These are phyloP conservation scores for Ciconia boyciana DNA, from an alignment of 2,113 vertebrate genomes.

Conservation along the genomic window DNA sequence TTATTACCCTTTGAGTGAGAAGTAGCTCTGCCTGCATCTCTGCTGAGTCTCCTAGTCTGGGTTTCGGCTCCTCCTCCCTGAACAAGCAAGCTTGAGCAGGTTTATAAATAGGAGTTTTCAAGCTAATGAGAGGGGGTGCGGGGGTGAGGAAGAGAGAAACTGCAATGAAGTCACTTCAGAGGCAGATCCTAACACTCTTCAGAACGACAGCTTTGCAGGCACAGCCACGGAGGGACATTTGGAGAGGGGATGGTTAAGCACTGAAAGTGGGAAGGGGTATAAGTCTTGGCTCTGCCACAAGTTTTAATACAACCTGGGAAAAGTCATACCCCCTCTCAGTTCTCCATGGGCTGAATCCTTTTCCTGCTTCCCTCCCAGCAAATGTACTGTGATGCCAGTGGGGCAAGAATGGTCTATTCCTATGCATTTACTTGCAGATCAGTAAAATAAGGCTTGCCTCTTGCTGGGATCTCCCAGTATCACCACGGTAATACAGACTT, in stretches of 20 bases:
- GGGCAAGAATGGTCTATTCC: neutral
- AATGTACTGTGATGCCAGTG: neutral
- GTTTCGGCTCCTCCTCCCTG: conserved; percentile 31
- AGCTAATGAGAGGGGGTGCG: conserved; percentile 54
- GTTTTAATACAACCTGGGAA: neutral
- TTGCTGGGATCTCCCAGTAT: neutral
- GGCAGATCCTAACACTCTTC: neutral
- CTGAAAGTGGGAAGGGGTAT: neutral
- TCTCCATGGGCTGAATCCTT: neutral
- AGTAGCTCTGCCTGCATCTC: conserved; percentile 50
- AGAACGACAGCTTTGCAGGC: neutral
- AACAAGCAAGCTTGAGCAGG: conserved; percentile 40
- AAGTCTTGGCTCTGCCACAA: neutral
- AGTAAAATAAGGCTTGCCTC: neutral
- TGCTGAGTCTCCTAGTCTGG: conserved; percentile 27
- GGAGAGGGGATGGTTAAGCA: neutral
- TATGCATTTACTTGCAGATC: neutral
- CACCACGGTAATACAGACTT: neutral
- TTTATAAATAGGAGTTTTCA: conserved; percentile 65
- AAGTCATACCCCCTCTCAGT: neutral
- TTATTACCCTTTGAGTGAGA: conserved; percentile 64
- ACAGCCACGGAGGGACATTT: neutral
- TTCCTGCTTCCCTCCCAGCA: neutral
- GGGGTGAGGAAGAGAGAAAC: conserved; percentile 38
- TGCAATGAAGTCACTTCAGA: conserved; percentile 14